A percentile compares a stretch with the other conserved stretches of the same genome.
These are phyloP conservation scores for Palythoa grandiflora DNA, from an alignment of 92 coral and sea anemone species.

Conservation along the genomic window DNA sequence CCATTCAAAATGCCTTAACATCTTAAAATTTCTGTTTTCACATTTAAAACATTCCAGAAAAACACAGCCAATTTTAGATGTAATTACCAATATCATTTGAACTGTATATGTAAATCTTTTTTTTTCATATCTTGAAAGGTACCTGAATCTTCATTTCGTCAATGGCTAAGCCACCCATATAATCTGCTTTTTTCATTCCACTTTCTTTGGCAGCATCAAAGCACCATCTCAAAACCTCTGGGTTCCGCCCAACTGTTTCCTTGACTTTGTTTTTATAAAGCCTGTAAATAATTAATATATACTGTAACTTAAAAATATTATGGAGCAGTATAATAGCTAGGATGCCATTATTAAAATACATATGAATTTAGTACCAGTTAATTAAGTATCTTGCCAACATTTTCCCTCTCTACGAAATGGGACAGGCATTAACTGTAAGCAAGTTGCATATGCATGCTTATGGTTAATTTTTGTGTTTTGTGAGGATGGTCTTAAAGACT, in stretches of 20 bases:
- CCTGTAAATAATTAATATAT: not conserved
- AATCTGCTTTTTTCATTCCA: not conserved
- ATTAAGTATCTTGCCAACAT: too few species aligned
- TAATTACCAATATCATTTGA: constrained; percentile 42
- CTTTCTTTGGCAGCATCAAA: not conserved
- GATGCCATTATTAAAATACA: too few species aligned
- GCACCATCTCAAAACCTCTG: not conserved
- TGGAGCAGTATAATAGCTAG: too few species aligned
- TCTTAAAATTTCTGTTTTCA: too few species aligned
- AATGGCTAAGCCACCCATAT: not conserved
- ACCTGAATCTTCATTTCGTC: not conserved
- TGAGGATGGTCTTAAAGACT: too few species aligned
- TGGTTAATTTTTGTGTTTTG: too few species aligned
- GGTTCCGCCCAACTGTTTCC: not conserved
- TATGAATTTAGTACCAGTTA: too few species aligned
- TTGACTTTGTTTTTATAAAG: not conserved
- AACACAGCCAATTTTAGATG: not conserved
- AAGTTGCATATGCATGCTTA: too few species aligned
- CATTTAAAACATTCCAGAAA: too few species aligned
- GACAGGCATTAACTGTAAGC: too few species aligned
- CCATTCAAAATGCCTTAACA: not conserved
- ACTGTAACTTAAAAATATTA: too few species aligned
- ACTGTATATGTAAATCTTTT: constrained; percentile 18
- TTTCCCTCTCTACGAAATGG: too few species aligned
- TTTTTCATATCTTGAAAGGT: not conserved